A percentile compares a stretch with the other conserved stretches of the same genome.
Conservation (phyloP, 2,888 invertebrate species). For the Panorpa germanica region DNA sequence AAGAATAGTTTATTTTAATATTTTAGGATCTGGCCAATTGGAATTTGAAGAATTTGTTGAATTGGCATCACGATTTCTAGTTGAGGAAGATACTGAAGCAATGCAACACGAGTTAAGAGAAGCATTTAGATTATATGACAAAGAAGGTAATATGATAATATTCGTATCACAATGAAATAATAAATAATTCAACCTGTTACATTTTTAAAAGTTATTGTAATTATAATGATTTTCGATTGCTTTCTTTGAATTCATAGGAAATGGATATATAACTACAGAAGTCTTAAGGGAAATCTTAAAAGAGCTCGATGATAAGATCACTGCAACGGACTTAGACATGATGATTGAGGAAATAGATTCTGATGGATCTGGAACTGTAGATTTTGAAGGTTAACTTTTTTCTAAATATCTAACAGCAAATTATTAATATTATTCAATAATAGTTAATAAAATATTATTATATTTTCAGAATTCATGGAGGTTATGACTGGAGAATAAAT, state of each 20-base stretch:
- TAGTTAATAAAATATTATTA: no score
- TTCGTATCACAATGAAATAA: slow-evolving; percentile 1
- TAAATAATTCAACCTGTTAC: no score
- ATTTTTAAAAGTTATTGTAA: no score
- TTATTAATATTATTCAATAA: background rate
- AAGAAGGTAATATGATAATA: no score
- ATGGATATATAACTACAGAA: slow-evolving; percentile 80
- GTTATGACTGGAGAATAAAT: slow-evolving; percentile 74
- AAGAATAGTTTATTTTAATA: no score
- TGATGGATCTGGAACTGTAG: slow-evolving; percentile 94
- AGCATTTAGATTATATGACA: slow-evolving; percentile 77
- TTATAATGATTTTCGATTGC: background rate
- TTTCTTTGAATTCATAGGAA: slow-evolving; percentile 31
- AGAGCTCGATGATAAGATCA: slow-evolving; percentile 87
- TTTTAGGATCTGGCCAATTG: slow-evolving; percentile 49
- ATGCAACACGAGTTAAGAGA: slow-evolving; percentile 89
- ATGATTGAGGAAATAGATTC: slow-evolving; percentile 98
- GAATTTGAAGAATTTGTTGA: slow-evolving; percentile 53
- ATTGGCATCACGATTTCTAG: slow-evolving; percentile 51
- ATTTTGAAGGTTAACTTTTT: slow-evolving; percentile 82
- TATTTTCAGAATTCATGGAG: slow-evolving; percentile 60
- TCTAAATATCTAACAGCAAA: slow-evolving; percentile 1
- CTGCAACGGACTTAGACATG: slow-evolving; percentile 81
- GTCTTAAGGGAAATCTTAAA: slow-evolving; percentile 83
- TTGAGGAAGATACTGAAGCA: slow-evolving; percentile 62